A percentile compares a stretch with the other conserved stretches of the same genome.
phyloP scores from a whole-genome alignment of 1,140 invertebrate species.

The Temnothorax curvispinosus region DNA sequence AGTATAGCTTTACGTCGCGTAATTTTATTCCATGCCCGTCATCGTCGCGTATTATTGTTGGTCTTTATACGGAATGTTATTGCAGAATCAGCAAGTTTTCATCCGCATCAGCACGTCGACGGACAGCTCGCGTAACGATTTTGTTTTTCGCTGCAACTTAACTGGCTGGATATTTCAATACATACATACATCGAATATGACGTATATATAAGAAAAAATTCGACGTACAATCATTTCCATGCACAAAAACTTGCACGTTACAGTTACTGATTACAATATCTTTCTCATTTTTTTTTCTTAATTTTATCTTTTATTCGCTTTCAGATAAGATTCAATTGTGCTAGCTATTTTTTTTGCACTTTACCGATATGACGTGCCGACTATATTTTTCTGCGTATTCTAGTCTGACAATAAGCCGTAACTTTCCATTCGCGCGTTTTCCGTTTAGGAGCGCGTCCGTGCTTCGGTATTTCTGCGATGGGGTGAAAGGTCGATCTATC shows the following conservation, averaged over 20 bases:
- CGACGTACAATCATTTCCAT: not conserved
- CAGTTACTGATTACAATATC: conserved; percentile 1
- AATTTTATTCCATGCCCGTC: conserved; percentile 26
- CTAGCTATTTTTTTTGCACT: not conserved
- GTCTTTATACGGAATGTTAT: conserved; percentile 50
- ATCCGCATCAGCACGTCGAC: conserved; percentile 59
- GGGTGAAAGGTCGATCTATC: conserved; percentile 65
- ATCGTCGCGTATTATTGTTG: conserved; percentile 45
- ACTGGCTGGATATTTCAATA: conserved; percentile 27
- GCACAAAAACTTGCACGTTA: not conserved
- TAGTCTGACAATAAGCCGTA: not conserved
- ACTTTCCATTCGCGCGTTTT: not conserved
- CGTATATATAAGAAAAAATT: not conserved
- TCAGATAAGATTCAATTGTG: not conserved
- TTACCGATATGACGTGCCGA: not conserved
- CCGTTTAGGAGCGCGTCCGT: not conserved
- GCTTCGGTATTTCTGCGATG: conserved; percentile 46
- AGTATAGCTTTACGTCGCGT: conserved; percentile 26
- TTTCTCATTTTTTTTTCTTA: not conserved
- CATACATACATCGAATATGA: not conserved
- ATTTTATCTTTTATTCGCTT: conserved; percentile 14
- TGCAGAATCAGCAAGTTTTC: conserved; percentile 66
- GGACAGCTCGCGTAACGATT: conserved; percentile 57
- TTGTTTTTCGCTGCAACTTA: conserved; percentile 63
- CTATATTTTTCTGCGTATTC: not conserved